Base-by-base conservation (phyloP, 2,888 invertebrate species). In the Leptinotarsa juncta region DNA sequence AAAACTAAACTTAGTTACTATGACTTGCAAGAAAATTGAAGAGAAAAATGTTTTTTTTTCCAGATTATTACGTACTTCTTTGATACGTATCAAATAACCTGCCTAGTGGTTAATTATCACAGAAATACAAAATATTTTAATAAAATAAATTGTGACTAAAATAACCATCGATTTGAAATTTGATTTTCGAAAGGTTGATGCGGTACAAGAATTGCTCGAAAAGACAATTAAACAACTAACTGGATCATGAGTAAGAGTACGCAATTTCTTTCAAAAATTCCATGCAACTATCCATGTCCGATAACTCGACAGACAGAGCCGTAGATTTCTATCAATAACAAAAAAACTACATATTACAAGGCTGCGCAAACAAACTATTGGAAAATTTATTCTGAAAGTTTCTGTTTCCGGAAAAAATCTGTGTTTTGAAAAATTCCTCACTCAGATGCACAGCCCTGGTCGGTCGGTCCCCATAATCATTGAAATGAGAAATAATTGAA, bases 91-190 rank as follows among this genome's bases (percentile, higher is more conserved):
- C 71, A 42, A 49, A 77, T 79, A 81, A 82, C 81, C 82, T 83
- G 80, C 77, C 74, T 82, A 81, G 76, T 79, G 83, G 84, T 81
- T 62, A 80, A 82, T 81, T 85, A 85, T 85, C 85, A 85, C 85
- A 85, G 85, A 85, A 85, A 82, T 81, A 82, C 81, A 81, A 81
- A 81, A 80, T 78, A 75, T 73, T 76, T 74, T 75, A 78, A 80
- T 78, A 81, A 75, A 80, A 80, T 77, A 80, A 81, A 81, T 81
- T 80, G 81, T 81, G 83, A 83, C 83, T 83, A 82, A 80, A 67
- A 72, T 76, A 74, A 80, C 79, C 77, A 74, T 72, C 72, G 73
- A 67, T 66, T 70, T 72, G 65, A 66, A 67, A 68, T 68, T 74
- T 74, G 62, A 65, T 66, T 72, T 49, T 55, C 49, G 62, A 42